Evolutionary conservation across 2,113 vertebrate genomes (phyloP).

Genomic region (Galeopterus variegatus): DNA sequence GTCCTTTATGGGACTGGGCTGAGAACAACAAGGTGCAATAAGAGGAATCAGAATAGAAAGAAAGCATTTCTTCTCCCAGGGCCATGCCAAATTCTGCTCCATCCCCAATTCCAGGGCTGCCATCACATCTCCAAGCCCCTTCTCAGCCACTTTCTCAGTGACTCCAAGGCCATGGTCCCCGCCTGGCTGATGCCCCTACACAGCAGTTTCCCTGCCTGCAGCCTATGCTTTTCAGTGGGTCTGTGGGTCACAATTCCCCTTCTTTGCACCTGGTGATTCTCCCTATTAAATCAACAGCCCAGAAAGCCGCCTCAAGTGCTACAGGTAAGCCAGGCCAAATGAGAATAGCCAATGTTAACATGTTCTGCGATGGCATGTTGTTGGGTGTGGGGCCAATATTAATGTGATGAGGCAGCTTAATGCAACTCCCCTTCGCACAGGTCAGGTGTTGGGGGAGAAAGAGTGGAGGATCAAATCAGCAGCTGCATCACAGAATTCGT

Average conservation of each 20-base stretch:
- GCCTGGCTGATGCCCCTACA: slow-evolving; percentile 63
- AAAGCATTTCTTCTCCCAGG: slow-evolving; percentile 81
- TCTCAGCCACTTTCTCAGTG: slow-evolving; percentile 55
- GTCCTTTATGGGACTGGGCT: slow-evolving; percentile 91
- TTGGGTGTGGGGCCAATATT: slow-evolving; percentile 86
- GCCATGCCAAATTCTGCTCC: slow-evolving; percentile 80
- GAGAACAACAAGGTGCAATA: slow-evolving; percentile 99
- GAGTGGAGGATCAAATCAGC: slow-evolving; percentile 87
- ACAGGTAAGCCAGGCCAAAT: slow-evolving; percentile 96
- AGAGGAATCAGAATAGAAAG: slow-evolving; percentile 89
- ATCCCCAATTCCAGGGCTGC: slow-evolving; percentile 78
- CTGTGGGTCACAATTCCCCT: slow-evolving; percentile 90
- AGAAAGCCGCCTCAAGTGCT: slow-evolving; percentile 93
- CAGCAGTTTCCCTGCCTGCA: slow-evolving; percentile 55
- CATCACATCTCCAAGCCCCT: slow-evolving; percentile 1
- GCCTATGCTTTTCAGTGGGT: slow-evolving; percentile 76
- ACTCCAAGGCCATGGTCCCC: slow-evolving; percentile 72
- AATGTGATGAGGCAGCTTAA: slow-evolving; percentile 97
- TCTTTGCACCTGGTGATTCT: slow-evolving; percentile 99
- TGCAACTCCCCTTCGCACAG: slow-evolving; percentile 87
- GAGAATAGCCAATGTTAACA: slow-evolving; percentile 94
- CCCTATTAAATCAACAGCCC: slow-evolving; percentile 90
- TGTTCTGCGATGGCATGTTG: slow-evolving; percentile 92
- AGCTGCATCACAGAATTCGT: slow-evolving; percentile 96
- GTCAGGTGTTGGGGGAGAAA: slow-evolving; percentile 84